Conservation (phyloP, 2,888 invertebrate species). For the Lysandra bellargus region DNA sequence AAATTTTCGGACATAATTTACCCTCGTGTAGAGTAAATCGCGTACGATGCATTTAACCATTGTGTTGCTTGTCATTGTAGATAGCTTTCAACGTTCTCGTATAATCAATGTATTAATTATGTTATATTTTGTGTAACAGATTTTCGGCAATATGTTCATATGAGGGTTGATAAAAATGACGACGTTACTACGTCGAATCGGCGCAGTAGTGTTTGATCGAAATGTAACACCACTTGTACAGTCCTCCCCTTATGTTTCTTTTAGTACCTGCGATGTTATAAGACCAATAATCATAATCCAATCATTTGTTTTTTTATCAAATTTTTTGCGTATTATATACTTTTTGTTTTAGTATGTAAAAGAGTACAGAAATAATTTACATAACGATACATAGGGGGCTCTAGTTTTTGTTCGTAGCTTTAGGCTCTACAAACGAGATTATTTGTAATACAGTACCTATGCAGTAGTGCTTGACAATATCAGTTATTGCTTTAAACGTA, state of each 20-base stretch:
- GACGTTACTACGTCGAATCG: neutral
- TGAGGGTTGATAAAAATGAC: neutral
- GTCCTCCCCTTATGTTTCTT: neutral
- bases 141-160: constrained; percentile 8
- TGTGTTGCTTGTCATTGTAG: neutral
- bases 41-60: neutral
- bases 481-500: neutral
- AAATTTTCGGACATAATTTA: neutral
- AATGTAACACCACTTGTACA: neutral
- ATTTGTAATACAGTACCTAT: constrained; percentile 14
- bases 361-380: constrained; percentile 4
- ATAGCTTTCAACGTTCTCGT: neutral
- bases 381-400: neutral
- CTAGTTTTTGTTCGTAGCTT: neutral
- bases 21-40: neutral
- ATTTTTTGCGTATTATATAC: neutral
- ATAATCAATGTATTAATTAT: neutral
- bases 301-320: neutral
- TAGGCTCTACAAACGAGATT: neutral
- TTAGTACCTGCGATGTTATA: neutral
- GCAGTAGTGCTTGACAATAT: constrained; percentile 27
- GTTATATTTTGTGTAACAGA: neutral
- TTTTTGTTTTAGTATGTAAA: neutral
- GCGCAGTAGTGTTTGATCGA: neutral
- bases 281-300: neutral